Base-by-base conservation (phyloP, 2,113 vertebrate species). In the Otis tarda region DNA sequence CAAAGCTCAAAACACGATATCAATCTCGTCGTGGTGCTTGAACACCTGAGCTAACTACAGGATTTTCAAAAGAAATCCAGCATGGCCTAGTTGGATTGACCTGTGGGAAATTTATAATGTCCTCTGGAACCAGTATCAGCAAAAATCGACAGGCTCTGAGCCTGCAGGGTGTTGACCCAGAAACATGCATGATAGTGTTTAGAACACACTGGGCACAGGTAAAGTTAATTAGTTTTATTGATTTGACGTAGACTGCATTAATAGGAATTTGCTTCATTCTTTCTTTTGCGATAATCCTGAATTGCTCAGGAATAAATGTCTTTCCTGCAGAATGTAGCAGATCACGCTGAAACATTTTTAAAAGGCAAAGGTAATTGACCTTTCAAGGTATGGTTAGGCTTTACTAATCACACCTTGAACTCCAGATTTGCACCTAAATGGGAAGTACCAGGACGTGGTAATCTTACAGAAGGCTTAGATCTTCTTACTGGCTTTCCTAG, bases 201-300 rank as follows among this genome's bases (percentile, higher is more conserved):
- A 99, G 98, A 98, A 99, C 99, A 96, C 99, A 99, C 98, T 99
- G 99, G 99, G 98, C 99, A 65, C 99, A 99, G 99, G 99, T 99
- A 98, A 98, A 37, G 60, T 89, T 90, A 93, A 89, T 94, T 88
- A 83, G 35, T 78, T 96, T 53, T 87, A 81, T 92, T 95, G 86
- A 78, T 94, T 80, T 87, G 49, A 73, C 90, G 64, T 83, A 89
- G 68, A 23, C 57, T 87, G 37, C 28, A n/a, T 70, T 91, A 73
- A 90, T 67, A 79, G n/a, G 61, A 73, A 71, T 91, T 83, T 52
- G 24, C 49, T 94, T 75, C 13, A 3, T 67, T 95, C 52, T 49
- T 90, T 41, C 47, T 71, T 84, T 35, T 64, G 83, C 35, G 21
- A 59, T 75, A 89, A 84, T 64, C 49, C 52, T 56, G 33, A 78